Base-by-base conservation (phyloP, 2,113 vertebrate species). In the Panthera tigris region DNA sequence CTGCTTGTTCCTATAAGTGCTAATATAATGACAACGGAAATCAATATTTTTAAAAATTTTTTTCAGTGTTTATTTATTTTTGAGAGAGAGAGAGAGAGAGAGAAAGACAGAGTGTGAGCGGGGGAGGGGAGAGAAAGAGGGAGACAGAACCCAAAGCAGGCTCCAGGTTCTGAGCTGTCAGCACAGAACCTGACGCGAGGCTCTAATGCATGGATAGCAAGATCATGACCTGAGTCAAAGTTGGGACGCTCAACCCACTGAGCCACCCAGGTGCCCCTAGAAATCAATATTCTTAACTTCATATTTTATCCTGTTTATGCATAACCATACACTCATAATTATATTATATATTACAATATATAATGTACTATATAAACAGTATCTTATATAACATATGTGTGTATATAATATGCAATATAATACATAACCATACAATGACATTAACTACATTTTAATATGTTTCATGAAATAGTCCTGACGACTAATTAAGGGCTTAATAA, bases 271-370 rank as follows among this genome's bases (percentile, higher is more conserved):
- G 57, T 25, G 21, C 57, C 7, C 19, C 21, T 48, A 23, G 7
- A 63, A 92, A 96, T 73, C 83, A 82, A 33, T 33, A 66, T 45
- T 92, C 71, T 80, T 10, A 63, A 93, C 50, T 89, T 79, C 19
- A 66, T 68, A 57, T 50, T 92, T 65, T 92, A 39, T 36, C 21
- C 18, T 78, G 6, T 91, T 68, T 8, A 33, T 31, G 33, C 5
- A 89, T 2, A 50, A 10, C 19, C n/a, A 91, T 5, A 69, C 7
- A 50, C 68, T 91, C 10, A 55, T 33, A 88, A 66, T 89, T 55
- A 91, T 3, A 61, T 50, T 57, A 19, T 81, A 80, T 39, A 73
- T 50, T 50, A 45, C 36, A 80, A 88, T 21, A 71, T 61, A 63
- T 27, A 57, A 63, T 84, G 7, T 52, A 83, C 19, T 21, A 69